Base-by-base conservation (phyloP, 2,113 vertebrate species). In the Empidonax traillii region DNA sequence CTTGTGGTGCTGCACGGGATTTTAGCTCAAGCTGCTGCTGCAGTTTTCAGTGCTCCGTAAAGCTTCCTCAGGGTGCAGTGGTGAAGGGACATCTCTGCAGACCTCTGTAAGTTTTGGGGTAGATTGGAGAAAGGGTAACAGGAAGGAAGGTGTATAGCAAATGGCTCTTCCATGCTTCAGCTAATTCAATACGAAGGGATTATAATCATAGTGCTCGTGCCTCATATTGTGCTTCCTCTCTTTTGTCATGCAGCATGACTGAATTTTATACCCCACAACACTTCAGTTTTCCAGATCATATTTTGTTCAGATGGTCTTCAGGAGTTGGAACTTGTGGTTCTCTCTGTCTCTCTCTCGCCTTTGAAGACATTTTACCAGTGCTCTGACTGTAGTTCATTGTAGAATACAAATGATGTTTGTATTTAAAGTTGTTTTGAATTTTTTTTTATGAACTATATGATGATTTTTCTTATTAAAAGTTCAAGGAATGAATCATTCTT, bases 161-260 rank as follows among this genome's bases (percentile, higher is more conserved):
- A 65, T 39, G 52, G 33, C 9, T 63, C 31, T 74, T 80, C 33
- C 5, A 2, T 71, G 14, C 31, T 81, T 55, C 27, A 47, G 9
- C 25, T 55, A 28, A 27, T 63, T 52, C 30, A 5, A 2, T 56
- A 4, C 0, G 1, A 39, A 55, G 55, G 25, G 20, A 23, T 49
- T 58, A 41, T 44, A 55, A n/a, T 68, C 3, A 4, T 51, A 10
- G 13, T 43, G 67, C 15, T 14, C 0, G 0, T 79, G 39, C 28
- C 33, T 85, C 28, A 0, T 44, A 2, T 10, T 43, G 8, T 72
- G 69, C 41, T 85, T 72, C 35, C 22, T 84, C 15, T 85, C 56
- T 84, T 75, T 22, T 77, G 28, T 41, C 2, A 0, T 16, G 25
- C 27, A 69, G 24, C 6, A 2, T 53, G 31, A 46, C 41, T 90